Evolutionary conservation across 1,140 invertebrate genomes (phyloP).

Genomic region (Saccostrea glomerata): DNA sequence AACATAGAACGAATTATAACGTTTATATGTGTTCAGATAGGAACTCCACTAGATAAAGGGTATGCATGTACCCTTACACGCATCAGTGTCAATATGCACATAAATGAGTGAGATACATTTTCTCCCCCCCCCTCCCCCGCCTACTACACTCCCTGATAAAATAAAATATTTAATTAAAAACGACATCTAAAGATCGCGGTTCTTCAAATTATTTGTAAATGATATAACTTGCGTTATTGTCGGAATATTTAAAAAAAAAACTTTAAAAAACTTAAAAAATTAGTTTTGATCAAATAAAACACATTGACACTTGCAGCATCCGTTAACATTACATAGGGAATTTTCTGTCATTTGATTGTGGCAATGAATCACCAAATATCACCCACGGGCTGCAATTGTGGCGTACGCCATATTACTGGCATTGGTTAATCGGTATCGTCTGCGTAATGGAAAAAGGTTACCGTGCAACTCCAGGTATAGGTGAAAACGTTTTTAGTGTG

Average conservation of each 20-base stretch:
- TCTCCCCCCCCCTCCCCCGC: too few relatives aligned
- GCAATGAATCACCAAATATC: not conserved
- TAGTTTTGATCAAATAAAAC: not conserved
- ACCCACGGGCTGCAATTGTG: not conserved
- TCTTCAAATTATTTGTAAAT: too few relatives aligned
- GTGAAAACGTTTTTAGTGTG: not conserved
- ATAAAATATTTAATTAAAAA: too few relatives aligned
- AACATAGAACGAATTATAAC: too few relatives aligned
- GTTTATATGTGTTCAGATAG: too few relatives aligned
- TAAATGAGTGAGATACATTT: too few relatives aligned
- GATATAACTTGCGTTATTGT: too few relatives aligned
- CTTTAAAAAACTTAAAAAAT: not conserved
- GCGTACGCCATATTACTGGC: not conserved
- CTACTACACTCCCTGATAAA: too few relatives aligned
- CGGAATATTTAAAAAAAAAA: not conserved
- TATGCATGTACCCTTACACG: too few relatives aligned
- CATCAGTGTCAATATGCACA: too few relatives aligned
- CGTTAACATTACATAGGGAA: not conserved
- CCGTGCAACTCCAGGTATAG: not conserved
- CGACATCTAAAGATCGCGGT: too few relatives aligned
- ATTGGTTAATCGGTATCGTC: not conserved
- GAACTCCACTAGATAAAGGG: too few relatives aligned
- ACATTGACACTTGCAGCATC: slow-evolving; percentile 7
- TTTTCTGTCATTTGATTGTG: slow-evolving; percentile 12
- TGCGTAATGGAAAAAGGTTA: slow-evolving; percentile 24